Percentiles rank a stretch among this genome's conserved stretches.
Conservation (phyloP, 2,797 vertebrate species). For the Kryptopterus vitreolus region DNA sequence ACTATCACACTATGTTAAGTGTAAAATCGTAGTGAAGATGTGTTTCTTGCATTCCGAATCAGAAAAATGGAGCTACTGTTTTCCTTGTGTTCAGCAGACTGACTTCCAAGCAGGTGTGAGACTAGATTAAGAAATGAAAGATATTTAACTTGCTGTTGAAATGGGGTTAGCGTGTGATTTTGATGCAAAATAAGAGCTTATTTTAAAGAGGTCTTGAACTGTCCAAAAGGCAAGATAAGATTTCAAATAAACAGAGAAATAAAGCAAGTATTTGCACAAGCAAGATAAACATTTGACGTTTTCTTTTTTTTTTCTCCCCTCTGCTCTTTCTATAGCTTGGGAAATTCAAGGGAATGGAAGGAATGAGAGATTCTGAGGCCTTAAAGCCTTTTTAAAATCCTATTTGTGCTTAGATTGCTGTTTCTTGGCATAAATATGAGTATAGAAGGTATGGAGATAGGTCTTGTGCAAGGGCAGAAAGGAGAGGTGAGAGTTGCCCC, state of each 20-base stretch:
- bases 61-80: constrained; percentile 55
- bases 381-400: constrained; percentile 62
- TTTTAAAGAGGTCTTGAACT: constrained; percentile 58
- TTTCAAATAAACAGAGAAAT: constrained; percentile 61
- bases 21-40: constrained; percentile 45
- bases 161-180: constrained; percentile 59
- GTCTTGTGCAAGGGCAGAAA: constrained; percentile 48
- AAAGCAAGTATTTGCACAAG: constrained; percentile 59
- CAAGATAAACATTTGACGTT: constrained; percentile 63
- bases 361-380: constrained; percentile 51
- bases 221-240: constrained; percentile 61
- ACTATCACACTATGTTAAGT: constrained; percentile 35
- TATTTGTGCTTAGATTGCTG: constrained; percentile 63
- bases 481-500: constrained; percentile 50
- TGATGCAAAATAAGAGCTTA: constrained; percentile 61
- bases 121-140: constrained; percentile 59
- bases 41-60: constrained; percentile 52
- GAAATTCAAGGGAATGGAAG: constrained; percentile 56
- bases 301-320: too few species aligned
- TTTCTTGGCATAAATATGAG: constrained; percentile 62
- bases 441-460: constrained; percentile 60
- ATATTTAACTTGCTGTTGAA: constrained; percentile 57
- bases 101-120: constrained; percentile 58
- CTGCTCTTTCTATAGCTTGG: constrained; percentile 54
- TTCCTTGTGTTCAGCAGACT: constrained; percentile 46